Conservation (phyloP, 2,113 vertebrate genomes). For the Centrocercus urophasianus region DNA sequence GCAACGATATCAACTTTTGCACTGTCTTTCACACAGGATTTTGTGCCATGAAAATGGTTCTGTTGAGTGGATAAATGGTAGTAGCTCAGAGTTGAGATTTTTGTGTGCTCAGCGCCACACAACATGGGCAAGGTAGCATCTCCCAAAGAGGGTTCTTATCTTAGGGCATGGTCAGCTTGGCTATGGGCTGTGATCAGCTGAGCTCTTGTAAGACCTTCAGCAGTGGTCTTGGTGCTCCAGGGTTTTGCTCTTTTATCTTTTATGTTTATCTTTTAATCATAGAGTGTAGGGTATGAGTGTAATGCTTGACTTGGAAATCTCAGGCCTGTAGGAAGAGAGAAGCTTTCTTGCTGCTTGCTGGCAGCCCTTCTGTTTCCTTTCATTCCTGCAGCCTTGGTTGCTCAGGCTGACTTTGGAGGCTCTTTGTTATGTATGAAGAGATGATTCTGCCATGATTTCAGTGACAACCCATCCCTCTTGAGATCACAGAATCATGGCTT, state of each 20-base stretch:
- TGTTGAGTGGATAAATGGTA: background rate
- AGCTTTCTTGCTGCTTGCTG: background rate
- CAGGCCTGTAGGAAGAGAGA: background rate
- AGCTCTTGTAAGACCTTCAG: background rate
- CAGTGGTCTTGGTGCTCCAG: background rate
- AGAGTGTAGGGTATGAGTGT: no score
- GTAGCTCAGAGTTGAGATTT: fast-evolving
- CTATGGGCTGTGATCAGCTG: background rate
- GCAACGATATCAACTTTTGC: background rate
- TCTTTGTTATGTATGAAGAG: background rate
- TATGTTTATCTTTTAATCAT: background rate
- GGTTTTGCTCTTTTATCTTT: background rate
- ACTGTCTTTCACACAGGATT: background rate
- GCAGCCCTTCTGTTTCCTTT: background rate
- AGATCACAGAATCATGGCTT: background rate
- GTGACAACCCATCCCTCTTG: background rate
- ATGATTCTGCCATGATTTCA: background rate
- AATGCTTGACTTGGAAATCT: background rate
- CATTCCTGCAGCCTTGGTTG: background rate
- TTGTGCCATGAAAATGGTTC: background rate
- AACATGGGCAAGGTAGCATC: no score
- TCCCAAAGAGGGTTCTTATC: background rate
- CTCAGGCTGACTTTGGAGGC: background rate
- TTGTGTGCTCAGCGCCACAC: background rate
- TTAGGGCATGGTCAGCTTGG: background rate